A percentile compares a stretch with the other conserved stretches of the same genome.
These are phyloP conservation scores for Sycophila texana DNA, from an alignment of 2,888 invertebrate species.

Conservation along the genomic window DNA sequence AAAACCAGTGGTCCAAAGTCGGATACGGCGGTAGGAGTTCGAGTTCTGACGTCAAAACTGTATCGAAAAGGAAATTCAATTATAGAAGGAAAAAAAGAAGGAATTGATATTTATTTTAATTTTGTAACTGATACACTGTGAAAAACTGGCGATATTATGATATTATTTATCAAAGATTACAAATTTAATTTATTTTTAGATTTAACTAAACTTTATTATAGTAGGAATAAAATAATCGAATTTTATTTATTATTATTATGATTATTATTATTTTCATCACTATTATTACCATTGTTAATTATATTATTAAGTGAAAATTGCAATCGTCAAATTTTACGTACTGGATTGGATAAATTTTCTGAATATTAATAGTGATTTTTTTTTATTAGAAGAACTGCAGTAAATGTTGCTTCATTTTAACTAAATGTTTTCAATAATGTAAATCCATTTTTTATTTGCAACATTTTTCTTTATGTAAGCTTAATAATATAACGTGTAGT, in stretches of 20 bases:
- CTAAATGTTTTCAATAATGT: too few relatives aligned
- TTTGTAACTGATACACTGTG: background rate
- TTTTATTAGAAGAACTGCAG: too few relatives aligned
- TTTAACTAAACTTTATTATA: constrained; percentile 34
- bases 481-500: too few relatives aligned
- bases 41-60: constrained; percentile 18
- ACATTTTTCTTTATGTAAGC: too few relatives aligned
- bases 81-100: constrained; percentile 37
- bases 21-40: constrained; percentile 49
- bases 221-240: too few relatives aligned
- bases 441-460: too few relatives aligned
- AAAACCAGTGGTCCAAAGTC: constrained; percentile 56
- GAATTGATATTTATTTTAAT: background rate
- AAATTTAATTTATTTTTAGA: constrained; percentile 33
- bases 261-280: too few relatives aligned
- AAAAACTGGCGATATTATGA: background rate
- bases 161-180: constrained; percentile 15
- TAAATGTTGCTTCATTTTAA: too few relatives aligned
- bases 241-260: too few relatives aligned
- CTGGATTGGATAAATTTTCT: too few relatives aligned
- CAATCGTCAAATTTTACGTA: background rate
- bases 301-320: background rate
- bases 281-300: too few relatives aligned
- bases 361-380: too few relatives aligned
- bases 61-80: constrained; percentile 13